Evolutionary conservation across 1,140 invertebrate species (phyloP).

Genomic region (Habropoda laboriosa): DNA sequence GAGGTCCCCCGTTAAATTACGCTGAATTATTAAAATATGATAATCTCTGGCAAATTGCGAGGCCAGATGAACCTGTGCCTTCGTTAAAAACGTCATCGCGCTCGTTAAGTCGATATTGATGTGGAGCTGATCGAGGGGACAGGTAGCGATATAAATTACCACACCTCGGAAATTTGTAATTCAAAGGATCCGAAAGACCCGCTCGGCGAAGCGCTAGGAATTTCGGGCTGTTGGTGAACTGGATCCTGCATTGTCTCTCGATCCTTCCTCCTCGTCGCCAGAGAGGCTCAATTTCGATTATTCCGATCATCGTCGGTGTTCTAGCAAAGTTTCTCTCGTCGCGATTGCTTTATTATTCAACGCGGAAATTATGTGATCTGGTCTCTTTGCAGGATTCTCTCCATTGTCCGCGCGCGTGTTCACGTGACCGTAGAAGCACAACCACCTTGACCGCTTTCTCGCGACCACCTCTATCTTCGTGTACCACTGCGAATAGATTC

Average conservation of each 20-base stretch:
- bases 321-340: no score
- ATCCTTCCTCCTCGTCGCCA: no score
- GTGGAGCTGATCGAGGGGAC: not conserved
- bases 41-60: conserved; percentile 23
- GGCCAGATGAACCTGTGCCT: conserved; percentile 21
- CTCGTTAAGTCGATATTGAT: conserved; percentile 29
- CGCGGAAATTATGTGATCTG: no score
- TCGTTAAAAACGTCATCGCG: conserved; percentile 30
- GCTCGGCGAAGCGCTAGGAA: not conserved
- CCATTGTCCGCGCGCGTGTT: no score
- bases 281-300: no score
- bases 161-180: not conserved
- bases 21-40: conserved; percentile 34
- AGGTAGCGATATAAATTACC: not conserved
- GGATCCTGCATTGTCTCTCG: no score
- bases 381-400: no score
- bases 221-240: not conserved
- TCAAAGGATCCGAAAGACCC: not conserved
- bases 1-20: conserved; percentile 4
- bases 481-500: conserved; percentile 22
- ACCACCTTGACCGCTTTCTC: conserved; percentile 38
- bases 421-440: not conserved
- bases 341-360: no score
- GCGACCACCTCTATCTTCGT: conserved; percentile 1
- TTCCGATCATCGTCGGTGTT: no score